These are phyloP conservation scores for Dinothrombium tinctorium DNA, from an alignment of 1,140 invertebrate genomes.

Conservation along the genomic window DNA sequence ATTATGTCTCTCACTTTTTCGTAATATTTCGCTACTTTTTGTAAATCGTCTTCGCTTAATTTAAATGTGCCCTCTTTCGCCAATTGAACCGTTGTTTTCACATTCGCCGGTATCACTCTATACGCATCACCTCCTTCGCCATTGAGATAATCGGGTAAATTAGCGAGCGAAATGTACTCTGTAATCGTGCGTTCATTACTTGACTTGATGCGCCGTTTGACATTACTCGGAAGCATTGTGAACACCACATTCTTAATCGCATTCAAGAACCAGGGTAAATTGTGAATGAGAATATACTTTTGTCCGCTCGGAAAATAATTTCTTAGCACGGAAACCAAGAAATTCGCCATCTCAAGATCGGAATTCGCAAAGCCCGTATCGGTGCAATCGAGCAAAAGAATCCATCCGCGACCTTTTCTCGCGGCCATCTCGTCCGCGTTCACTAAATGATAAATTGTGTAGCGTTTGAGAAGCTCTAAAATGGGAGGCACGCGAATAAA, in stretches of 20 bases:
- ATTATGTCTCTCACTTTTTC: constrained; percentile 5
- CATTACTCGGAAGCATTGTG: neutral
- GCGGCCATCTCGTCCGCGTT: constrained; percentile 3
- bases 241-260: neutral
- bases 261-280: constrained; percentile 4
- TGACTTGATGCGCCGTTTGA: neutral
- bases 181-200: constrained; percentile 3
- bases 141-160: constrained; percentile 6
- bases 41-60: neutral
- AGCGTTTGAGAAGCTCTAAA: neutral
- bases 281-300: constrained; percentile 4
- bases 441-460: neutral
- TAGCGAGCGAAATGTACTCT: constrained; percentile 1
- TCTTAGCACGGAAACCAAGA: constrained; percentile 1
- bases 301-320: constrained; percentile 7
- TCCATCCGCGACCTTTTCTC: neutral
- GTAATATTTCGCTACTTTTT: neutral
- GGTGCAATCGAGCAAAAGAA: constrained; percentile 7
- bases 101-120: neutral
- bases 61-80: neutral
- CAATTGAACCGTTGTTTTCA: neutral
- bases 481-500: neutral
- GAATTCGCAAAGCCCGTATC: constrained; percentile 3
- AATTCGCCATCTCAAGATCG: constrained; percentile 7
- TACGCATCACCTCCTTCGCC: neutral